Base-by-base conservation (phyloP, 2,113 vertebrate species). In the Talpa occidentalis region DNA sequence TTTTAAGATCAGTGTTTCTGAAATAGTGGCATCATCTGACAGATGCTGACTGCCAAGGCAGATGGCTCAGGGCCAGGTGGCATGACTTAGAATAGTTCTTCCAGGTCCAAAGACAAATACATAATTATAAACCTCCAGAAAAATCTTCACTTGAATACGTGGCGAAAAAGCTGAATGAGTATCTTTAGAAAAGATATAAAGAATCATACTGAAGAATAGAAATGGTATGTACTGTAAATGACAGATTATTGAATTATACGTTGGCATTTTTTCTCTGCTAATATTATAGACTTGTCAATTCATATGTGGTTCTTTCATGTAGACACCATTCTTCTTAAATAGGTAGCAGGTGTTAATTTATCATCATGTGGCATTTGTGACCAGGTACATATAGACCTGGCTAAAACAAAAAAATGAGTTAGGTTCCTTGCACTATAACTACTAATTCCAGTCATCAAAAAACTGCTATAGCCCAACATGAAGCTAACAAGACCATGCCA, bases 1-100 rank as follows among this genome's bases (percentile, higher is more conserved):
- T 92, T 92, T 80, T 90, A 90, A 54, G 44, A 49, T 69, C n/a
- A 49, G 30, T 77, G 77, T 59, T 86, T 77, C 70, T 42, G 56
- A 92, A 93, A 15, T 44, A 52, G 1, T 62, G 21, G 14, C 22
- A 37, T 72, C 21, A 79, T 67, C 47, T 74, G 47, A 22, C 24
- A 54, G n/a, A 72, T 44, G 1, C 69, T 85, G 30, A 6, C 60
- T 85, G 30, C 10, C 60, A 86, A 49, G 10, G n/a, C 10, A 88
- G 19, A 88, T 84, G 22, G 54, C 22, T 70, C 42, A 92, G 66
- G 28, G 12, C 44, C 52, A 92, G 44, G 69, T 44, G 12, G 44
- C 35, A 82, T 52, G 22, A 42, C 60, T 56, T 69, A 62, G 73
- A 56, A 79, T 79, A 47, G 40, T 72, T 77, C 62, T 96, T 77